Percentiles rank a stretch among this genome's conserved stretches.
Conservation (phyloP, 2,113 vertebrate genomes). For the Ophthalmolycus amberensis region DNA sequence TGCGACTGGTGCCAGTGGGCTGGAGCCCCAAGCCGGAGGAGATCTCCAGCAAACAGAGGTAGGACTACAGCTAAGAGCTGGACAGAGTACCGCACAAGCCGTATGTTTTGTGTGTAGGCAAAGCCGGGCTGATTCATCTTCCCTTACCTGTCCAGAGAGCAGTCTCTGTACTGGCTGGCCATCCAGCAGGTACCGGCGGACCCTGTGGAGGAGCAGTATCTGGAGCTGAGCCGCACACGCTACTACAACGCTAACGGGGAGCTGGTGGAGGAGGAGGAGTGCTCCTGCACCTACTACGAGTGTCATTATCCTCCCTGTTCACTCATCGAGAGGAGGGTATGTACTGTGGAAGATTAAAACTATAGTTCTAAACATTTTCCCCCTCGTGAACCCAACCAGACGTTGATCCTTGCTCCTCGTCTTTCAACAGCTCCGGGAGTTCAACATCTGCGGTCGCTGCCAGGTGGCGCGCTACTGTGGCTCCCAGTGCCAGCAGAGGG, state of each 20-base stretch:
- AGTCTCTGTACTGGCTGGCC: slow-evolving; percentile 98
- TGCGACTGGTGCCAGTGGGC: slow-evolving; percentile 92
- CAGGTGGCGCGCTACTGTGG: slow-evolving; percentile 98
- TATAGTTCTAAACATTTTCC: not conserved
- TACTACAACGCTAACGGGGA: slow-evolving; percentile 99
- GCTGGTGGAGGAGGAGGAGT: slow-evolving; percentile 97
- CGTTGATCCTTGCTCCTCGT: not conserved
- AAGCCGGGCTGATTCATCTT: slow-evolving; percentile 6
- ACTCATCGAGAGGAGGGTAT: slow-evolving; percentile 96
- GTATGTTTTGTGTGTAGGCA: not conserved
- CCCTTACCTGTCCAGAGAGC: slow-evolving; percentile 85
- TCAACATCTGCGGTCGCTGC: slow-evolving; percentile 98
- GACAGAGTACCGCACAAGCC: not conserved
- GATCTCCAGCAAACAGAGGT: slow-evolving; percentile 97
- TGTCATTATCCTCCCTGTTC: slow-evolving; percentile 99
- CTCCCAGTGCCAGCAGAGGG: slow-evolving; percentile 98
- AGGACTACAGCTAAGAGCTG: not conserved
- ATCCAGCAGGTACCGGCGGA: slow-evolving; percentile 98
- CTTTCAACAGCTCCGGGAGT: slow-evolving; percentile 87
- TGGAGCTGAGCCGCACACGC: slow-evolving; percentile 94
- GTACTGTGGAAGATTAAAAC: slow-evolving; percentile 34
- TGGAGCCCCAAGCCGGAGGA: slow-evolving; percentile 96
- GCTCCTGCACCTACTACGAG: slow-evolving; percentile 97
- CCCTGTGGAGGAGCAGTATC: slow-evolving; percentile 97
- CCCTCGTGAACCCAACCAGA: not conserved